Percentiles rank a stretch among this genome's conserved stretches.
phyloP scores from a whole-genome alignment of 2,888 invertebrate genomes.

The Lasius platythorax region DNA sequence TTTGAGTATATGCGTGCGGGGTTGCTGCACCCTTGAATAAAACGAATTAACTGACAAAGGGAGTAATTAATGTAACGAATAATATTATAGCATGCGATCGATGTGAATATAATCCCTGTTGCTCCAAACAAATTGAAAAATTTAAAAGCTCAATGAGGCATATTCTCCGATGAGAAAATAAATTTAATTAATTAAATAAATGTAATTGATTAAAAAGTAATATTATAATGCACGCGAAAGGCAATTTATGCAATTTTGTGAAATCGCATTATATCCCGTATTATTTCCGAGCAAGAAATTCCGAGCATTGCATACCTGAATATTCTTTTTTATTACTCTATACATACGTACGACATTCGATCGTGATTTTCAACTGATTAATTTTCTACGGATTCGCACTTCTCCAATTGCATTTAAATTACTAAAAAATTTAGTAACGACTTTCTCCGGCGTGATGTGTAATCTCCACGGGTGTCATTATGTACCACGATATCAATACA shows the following conservation, averaged over 20 bases:
- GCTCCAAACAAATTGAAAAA: neutral
- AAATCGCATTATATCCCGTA: neutral
- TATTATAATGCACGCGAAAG: neutral
- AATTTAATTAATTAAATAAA: neutral
- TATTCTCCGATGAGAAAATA: neutral
- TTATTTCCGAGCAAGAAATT: neutral
- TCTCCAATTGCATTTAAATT: neutral
- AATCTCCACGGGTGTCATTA: constrained; percentile 37
- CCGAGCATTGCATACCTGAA: no score
- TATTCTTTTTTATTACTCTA: neutral
- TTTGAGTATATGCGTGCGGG: neutral
- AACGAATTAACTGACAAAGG: constrained; percentile 1
- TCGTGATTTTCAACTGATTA: neutral
- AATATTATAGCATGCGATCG: neutral
- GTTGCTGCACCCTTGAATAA: neutral
- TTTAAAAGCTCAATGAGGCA: neutral
- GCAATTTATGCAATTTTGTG: neutral
- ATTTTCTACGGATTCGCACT: neutral
- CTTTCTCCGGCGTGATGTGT: neutral
- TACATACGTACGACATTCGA: neutral
- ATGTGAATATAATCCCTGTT: neutral
- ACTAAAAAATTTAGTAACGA: constrained; percentile 33
- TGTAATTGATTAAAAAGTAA: neutral
- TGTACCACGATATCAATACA: constrained; percentile 16
- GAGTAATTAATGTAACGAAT: neutral